A percentile compares a stretch with the other conserved stretches of the same genome.
These are phyloP conservation scores for Spizaetus ornatus DNA, from an alignment of 2,113 vertebrate species.

Conservation along the genomic window DNA sequence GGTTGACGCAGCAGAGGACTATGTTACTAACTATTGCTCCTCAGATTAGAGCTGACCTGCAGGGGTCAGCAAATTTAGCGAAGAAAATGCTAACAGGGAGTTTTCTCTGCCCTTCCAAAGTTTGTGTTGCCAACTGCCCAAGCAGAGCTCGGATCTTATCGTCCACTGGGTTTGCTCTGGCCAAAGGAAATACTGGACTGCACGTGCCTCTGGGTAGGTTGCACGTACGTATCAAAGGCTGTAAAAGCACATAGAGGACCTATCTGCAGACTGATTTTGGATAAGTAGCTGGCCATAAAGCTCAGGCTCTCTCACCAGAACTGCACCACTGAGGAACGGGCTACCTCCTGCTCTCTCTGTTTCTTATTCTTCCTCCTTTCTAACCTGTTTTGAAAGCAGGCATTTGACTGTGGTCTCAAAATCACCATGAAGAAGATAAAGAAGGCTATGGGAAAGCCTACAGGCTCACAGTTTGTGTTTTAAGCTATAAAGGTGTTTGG, in stretches of 20 bases:
- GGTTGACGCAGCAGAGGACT: neutral
- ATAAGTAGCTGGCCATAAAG: neutral
- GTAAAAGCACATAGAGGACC: neutral
- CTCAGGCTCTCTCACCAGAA: neutral
- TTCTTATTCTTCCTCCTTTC: neutral
- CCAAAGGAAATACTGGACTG: neutral
- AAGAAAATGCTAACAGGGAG: neutral
- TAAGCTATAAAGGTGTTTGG: neutral
- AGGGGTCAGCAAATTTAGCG: neutral
- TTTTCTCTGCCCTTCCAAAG: neutral
- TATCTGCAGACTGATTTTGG: neutral
- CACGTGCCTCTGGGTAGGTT: neutral
- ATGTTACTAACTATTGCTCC: neutral
- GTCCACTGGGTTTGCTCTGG: neutral
- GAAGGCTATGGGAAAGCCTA: neutral
- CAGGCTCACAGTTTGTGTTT: neutral
- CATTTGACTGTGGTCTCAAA: neutral
- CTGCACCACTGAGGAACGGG: neutral
- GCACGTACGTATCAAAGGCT: neutral
- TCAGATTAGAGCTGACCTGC: neutral
- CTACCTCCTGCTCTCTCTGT: neutral
- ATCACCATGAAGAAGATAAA: neutral
- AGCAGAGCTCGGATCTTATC: neutral
- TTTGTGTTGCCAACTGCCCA: neutral
- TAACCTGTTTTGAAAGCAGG: neutral